phyloP scores from a whole-genome alignment of 2,797 vertebrate genomes.

The Anabacerthia variegaticeps region DNA sequence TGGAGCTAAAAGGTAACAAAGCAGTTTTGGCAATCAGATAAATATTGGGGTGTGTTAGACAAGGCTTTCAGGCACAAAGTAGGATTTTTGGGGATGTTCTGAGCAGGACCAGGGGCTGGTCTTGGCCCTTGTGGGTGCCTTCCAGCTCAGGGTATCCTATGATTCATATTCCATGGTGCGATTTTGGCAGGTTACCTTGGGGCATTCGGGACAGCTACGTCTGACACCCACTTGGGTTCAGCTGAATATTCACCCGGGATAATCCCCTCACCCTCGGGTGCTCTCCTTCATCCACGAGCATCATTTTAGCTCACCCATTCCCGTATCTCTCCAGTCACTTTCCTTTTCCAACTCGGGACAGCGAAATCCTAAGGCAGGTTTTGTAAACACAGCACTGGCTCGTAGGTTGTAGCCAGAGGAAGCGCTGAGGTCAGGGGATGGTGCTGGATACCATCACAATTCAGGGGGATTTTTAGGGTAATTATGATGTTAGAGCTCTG shows the following conservation, averaged over 20 bases:
- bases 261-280: neutral
- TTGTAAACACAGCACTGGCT: neutral
- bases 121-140: neutral
- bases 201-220: neutral
- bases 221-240: neutral
- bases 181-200: neutral
- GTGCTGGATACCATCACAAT: neutral
- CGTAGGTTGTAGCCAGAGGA: accelerated
- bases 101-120: neutral
- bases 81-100: neutral
- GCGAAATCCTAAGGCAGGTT: neutral
- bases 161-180: neutral
- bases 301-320: neutral
- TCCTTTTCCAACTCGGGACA: neutral
- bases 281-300: neutral
- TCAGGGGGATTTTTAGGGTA: neutral
- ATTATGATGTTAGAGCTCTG: neutral
- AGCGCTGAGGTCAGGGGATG: neutral
- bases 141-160: neutral
- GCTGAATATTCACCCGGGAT: neutral
- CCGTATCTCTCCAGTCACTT: neutral
- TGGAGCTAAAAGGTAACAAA: neutral
- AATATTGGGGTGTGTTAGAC: neutral
- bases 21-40: neutral
- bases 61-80: neutral